Evolutionary conservation across 64 coral and sea anemone species (phyloP), one percentile per base, ranked within the genome.

Genomic region (Pocillopora damicornis): DNA sequence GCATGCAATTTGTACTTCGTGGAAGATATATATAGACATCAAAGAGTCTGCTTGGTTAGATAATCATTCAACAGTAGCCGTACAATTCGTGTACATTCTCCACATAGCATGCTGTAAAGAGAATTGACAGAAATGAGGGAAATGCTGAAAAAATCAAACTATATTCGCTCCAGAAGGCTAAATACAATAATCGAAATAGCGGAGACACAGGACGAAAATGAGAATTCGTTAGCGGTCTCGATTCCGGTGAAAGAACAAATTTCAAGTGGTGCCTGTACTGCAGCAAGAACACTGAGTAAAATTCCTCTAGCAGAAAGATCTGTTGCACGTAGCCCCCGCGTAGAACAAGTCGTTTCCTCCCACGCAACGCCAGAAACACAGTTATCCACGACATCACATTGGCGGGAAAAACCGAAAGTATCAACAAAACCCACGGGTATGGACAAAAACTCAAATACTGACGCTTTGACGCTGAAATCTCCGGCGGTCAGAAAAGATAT

Each of bases 131-230:
- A 77, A 16, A 63, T 81, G 79, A 60, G 63, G 63, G 58, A 81
- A 26, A 81, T 36, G 79, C 11, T 81, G 14, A 81, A 62, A 14
- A 81, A 63, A 18, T 26, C 38, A 7, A 51, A 51, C 38, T 4
- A 23, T 35, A 61, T 18, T 60, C 60, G 58, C 79, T 81, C 79
- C 5, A 38, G 60, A 63, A 34, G 58, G 16, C 60, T 81, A 0
- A 81, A 81, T 36, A 81, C 79, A 8, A 81, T 81, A 8, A 81
- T 63, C 6, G 79, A 81, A 81, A 81, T 63, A 1, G 30, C 17
- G 35, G 79, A 81, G 36, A 61, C 12, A 8, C 23, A 34, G 25
- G 79, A 81, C 60, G 79, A 81, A 81, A 62, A 81, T 81, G 79
- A n/a, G 61, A 81, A 81, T 81, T n/a, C 63, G 8, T 59, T 25